A percentile compares a stretch with the other conserved stretches of the same genome.
Evolutionary conservation across 2,797 vertebrate genomes (phyloP).

Genomic region (Rhynchotus rufescens): DNA sequence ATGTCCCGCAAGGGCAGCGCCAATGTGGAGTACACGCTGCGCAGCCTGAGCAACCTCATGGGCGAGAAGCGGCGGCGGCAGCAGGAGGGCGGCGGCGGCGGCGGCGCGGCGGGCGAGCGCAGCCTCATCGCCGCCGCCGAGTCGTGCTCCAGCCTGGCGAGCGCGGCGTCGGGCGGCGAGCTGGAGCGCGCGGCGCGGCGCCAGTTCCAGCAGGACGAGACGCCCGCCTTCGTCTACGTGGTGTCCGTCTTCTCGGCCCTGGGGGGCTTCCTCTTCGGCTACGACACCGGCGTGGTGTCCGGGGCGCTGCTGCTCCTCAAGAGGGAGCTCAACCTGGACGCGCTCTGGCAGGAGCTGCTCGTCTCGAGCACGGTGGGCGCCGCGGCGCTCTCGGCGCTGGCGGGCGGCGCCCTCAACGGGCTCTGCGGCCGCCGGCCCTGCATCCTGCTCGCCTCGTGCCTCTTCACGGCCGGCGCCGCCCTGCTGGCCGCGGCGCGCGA

Average conservation of each 20-base stretch:
- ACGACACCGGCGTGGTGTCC: slow-evolving; percentile 97
- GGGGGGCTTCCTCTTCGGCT: slow-evolving; percentile 96
- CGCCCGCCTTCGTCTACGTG: slow-evolving; percentile 91
- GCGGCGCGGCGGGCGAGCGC: slow-evolving; percentile 79
- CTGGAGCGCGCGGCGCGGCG: slow-evolving; percentile 94
- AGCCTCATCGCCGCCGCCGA: slow-evolving; percentile 86
- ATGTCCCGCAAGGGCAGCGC: slow-evolving; percentile 94
- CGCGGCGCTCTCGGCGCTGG: slow-evolving; percentile 90
- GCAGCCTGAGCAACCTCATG: slow-evolving; percentile 94
- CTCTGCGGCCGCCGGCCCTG: slow-evolving; percentile 90
- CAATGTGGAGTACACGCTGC: slow-evolving; percentile 95
- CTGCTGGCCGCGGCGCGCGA: slow-evolving; percentile 87
- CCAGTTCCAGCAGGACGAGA: slow-evolving; percentile 94
- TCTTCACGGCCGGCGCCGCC: slow-evolving; percentile 88
- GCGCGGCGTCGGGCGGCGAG: slow-evolving; percentile 83
- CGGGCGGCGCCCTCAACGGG: slow-evolving; percentile 91
- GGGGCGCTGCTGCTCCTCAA: slow-evolving; percentile 95
- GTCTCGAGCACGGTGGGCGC: slow-evolving; percentile 93
- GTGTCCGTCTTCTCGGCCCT: slow-evolving; percentile 92
- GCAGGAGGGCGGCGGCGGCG: slow-evolving; percentile 85
- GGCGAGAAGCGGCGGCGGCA: slow-evolving; percentile 91
- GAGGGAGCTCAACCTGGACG: slow-evolving; percentile 89
- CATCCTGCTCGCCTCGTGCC: slow-evolving; percentile 91
- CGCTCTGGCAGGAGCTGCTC: slow-evolving; percentile 94
- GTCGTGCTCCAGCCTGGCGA: slow-evolving; percentile 87